These are phyloP conservation scores for Neostethus bicornis DNA, from an alignment of 2,797 vertebrate genomes.

Conservation along the genomic window DNA sequence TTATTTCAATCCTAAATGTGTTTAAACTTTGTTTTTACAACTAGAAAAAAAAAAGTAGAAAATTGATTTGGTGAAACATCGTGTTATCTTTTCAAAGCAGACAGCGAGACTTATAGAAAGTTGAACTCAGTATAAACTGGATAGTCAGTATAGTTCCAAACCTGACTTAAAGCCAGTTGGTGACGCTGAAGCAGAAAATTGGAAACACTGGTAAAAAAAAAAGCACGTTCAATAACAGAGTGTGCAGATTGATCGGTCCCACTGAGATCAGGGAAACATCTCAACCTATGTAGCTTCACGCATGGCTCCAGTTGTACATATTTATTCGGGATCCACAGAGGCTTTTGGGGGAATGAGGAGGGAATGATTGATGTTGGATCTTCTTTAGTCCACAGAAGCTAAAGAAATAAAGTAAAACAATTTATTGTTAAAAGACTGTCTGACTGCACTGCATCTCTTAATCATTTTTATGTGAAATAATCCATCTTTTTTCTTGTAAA, in stretches of 20 bases:
- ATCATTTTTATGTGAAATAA: conserved; percentile 12
- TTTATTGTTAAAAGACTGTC: conserved; percentile 24
- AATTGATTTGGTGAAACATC: too few species aligned
- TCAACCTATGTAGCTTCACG: conserved; percentile 22
- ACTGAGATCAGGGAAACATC: conserved; percentile 27
- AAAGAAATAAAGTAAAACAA: not conserved
- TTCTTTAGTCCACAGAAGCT: conserved; percentile 6
- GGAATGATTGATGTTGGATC: conserved; percentile 18
- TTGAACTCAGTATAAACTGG: too few species aligned
- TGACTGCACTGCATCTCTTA: not conserved
- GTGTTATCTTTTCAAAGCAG: conserved; percentile 1
- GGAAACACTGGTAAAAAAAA: conserved; percentile 14
- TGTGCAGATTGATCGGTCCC: conserved; percentile 34
- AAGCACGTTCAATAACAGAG: conserved; percentile 13
- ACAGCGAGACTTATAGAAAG: conserved; percentile 4
- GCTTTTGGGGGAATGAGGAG: not conserved
- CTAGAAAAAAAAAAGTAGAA: too few species aligned
- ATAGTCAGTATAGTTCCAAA: conserved; percentile 8
- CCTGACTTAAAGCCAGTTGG: conserved; percentile 7
- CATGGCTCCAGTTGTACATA: conserved; percentile 14
- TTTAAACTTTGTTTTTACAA: not conserved
- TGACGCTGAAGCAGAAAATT: conserved; percentile 9
- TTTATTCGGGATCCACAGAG: conserved; percentile 26
- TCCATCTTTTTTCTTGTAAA: conserved; percentile 7
- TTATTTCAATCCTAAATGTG: too few species aligned